Evolutionary conservation across 2,113 vertebrate species (phyloP).

Genomic region (Copsychus sechellarum): DNA sequence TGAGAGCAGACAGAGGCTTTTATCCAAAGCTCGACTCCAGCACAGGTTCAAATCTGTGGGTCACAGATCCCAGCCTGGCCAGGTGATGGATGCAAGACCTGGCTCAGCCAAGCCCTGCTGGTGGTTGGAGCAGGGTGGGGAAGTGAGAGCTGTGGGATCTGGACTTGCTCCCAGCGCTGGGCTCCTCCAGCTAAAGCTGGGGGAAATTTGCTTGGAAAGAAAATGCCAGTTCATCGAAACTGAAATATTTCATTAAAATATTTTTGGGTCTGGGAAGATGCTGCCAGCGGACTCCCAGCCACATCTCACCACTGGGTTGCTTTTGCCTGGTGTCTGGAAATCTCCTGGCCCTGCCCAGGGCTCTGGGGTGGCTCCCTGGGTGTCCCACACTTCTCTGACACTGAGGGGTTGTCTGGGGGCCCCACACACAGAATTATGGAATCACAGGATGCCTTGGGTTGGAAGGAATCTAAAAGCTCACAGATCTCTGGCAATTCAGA

Average conservation of each 20-base stretch:
- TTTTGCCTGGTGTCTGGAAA: not conserved
- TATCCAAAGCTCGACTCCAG: not conserved
- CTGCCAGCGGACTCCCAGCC: not conserved
- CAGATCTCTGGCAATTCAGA: not conserved
- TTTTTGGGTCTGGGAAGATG: not conserved
- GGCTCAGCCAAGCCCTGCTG: not conserved
- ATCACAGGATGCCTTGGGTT: not conserved
- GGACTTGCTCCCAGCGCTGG: not conserved
- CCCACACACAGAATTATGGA: accelerated
- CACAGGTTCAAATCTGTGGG: not conserved
- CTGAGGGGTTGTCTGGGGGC: not conserved
- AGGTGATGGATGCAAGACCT: not conserved
- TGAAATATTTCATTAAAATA: not conserved
- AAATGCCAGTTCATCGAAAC: not conserved
- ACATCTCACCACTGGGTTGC: not conserved
- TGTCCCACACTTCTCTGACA: not conserved
- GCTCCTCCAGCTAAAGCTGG: not conserved
- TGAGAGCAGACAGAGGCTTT: not conserved
- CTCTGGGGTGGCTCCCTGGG: accelerated
- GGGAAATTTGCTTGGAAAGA: not conserved
- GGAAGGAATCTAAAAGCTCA: not conserved
- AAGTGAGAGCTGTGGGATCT: not conserved
- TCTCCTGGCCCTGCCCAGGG: accelerated
- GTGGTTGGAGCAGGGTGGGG: accelerated
- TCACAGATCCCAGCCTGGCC: not conserved